These are phyloP conservation scores for Epinephelus lanceolatus DNA, from an alignment of 2,113 vertebrate species.

Conservation along the genomic window DNA sequence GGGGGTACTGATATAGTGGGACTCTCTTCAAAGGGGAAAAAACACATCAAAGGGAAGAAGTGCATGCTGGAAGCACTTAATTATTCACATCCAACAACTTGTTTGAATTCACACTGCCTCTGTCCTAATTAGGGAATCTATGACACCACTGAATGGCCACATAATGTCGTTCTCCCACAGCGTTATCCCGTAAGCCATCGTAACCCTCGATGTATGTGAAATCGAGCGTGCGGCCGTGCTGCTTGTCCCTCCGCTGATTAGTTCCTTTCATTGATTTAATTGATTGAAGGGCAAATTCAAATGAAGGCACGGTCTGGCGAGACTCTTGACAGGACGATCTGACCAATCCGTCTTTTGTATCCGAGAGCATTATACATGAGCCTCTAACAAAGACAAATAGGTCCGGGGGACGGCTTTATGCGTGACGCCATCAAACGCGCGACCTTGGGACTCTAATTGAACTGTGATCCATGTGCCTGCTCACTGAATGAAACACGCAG, in stretches of 20 bases:
- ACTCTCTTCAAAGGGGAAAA: constrained; percentile 72
- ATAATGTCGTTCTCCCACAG: constrained; percentile 55
- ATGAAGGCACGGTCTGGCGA: constrained; percentile 72
- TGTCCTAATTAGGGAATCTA: constrained; percentile 80
- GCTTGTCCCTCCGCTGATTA: constrained; percentile 73
- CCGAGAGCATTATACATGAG: constrained; percentile 62
- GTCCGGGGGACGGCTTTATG: constrained; percentile 61
- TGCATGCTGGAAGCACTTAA: constrained; percentile 81
- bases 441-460: constrained; percentile 82
- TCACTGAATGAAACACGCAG: constrained; percentile 54
- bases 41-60: constrained; percentile 84
- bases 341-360: constrained; percentile 73
- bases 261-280: constrained; percentile 82
- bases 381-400: constrained; percentile 84
- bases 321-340: constrained; percentile 67
- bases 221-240: constrained; percentile 67
- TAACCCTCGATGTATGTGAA: constrained; percentile 70
- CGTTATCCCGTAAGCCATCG: constrained; percentile 52
- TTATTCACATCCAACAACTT: constrained; percentile 82
- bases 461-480: constrained; percentile 71
- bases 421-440: constrained; percentile 62
- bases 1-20: constrained; percentile 47
- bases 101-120: constrained; percentile 79
- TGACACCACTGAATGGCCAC: constrained; percentile 73
- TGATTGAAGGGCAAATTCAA: constrained; percentile 79